A percentile compares a stretch with the other conserved stretches of the same genome.
These are phyloP conservation scores for Pipistrellus pipistrellus DNA, from an alignment of 2,797 vertebrate species.

Conservation along the genomic window DNA sequence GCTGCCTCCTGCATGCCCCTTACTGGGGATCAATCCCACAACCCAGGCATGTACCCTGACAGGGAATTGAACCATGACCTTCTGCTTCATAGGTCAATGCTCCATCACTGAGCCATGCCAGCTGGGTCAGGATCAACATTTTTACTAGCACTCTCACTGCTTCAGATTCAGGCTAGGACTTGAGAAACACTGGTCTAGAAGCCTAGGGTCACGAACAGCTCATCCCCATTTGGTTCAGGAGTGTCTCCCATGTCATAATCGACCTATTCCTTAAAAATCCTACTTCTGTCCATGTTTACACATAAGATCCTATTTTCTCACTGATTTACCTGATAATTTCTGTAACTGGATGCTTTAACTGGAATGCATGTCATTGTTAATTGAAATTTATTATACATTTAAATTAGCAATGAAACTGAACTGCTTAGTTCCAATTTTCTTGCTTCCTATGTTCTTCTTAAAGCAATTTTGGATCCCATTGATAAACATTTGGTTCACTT, in stretches of 20 bases:
- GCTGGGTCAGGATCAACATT: neutral
- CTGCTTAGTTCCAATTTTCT: neutral
- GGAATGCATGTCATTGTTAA: neutral
- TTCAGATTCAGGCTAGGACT: neutral
- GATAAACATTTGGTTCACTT: neutral
- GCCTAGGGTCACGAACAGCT: neutral
- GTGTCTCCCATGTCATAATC: neutral
- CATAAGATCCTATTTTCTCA: neutral
- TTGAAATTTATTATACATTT: conserved; percentile 33
- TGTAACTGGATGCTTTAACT: neutral
- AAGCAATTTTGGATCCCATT: neutral
- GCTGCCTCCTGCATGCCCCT: neutral
- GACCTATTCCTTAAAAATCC: neutral
- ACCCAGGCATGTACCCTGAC: neutral
- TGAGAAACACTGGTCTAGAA: neutral
- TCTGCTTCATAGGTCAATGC: neutral
- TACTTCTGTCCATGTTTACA: neutral
- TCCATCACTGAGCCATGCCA: neutral
- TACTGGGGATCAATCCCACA: neutral
- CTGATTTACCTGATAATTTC: neutral
- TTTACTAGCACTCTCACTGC: neutral
- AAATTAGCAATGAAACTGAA: neutral
- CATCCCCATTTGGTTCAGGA: neutral
- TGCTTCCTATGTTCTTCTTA: neutral
- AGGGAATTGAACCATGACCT: neutral